Base-by-base conservation (phyloP, 2,888 invertebrate genomes). In the Scaptomyza tumidula region DNA sequence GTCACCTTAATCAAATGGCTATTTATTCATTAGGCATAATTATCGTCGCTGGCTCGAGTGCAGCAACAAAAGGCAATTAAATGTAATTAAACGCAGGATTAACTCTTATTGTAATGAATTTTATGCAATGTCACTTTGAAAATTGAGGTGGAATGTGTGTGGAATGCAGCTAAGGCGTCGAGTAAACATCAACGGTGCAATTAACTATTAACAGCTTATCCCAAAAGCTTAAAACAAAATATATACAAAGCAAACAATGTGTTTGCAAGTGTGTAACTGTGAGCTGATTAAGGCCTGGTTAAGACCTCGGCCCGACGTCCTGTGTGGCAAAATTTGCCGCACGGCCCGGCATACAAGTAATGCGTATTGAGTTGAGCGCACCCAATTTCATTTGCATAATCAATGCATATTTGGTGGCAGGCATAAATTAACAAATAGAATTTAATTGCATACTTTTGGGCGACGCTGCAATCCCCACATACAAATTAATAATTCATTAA, bases 401-500 rank as follows among this genome's bases (percentile, higher is more conserved):
- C 83, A 80, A 88, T 86, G 88, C 75, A 83, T 86, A 83, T 88
- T 72, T 78, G 79, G 80, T 69, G 73, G 81, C 64, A 61, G 63
- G 69, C 71, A 88, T 88, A 87, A 85, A 85, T 85, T 88, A 85
- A 88, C 84, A 85, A 85, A 85, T 85, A 85, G 88, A 86, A 88
- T 88, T 88, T 87, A 85, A 85, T 88, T 89, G 88, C 86, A 86
- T 87, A 89, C 88, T 87, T 88, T 82, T 64, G 65, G 66, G 64
- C 68, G 69, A 19, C 54, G 24, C 54, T 29, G 59, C 83, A 62
- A 54, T 53, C 49, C 1, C 57, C 68, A 56, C 61, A 67, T 55
- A 74, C 79, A 81, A 85, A 88, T 87, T 88, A 87, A 89, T 86
- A 87, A 88, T 78, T 87, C 74, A 87, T 86, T 88, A 89, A 88